These are phyloP conservation scores for Cepaea nemoralis DNA, from an alignment of 1,140 invertebrate genomes.

Conservation along the genomic window DNA sequence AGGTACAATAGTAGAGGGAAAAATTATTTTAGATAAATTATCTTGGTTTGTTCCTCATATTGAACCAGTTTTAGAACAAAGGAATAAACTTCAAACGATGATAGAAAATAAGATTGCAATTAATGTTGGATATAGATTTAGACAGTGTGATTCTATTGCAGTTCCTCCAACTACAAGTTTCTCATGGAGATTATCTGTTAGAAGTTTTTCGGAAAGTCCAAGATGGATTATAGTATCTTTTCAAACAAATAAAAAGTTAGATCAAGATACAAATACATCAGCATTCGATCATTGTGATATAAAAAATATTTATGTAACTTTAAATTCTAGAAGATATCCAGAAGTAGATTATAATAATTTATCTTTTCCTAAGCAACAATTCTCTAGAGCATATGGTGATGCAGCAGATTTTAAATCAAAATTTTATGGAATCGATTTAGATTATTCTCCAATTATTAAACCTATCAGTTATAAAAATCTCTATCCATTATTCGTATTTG, in stretches of 20 bases:
- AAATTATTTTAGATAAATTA: background rate
- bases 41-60: background rate
- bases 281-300: background rate
- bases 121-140: background rate
- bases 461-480: background rate
- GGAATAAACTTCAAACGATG: background rate
- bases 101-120: background rate
- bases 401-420: background rate
- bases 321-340: constrained; percentile 14
- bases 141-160: background rate
- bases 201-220: background rate
- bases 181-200: background rate
- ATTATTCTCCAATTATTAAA: background rate
- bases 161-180: background rate
- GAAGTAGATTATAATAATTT: constrained; percentile 2
- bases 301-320: background rate
- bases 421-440: background rate
- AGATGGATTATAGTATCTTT: constrained; percentile 1
- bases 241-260: constrained; percentile 4
- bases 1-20: background rate
- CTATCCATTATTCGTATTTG: background rate
- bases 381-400: background rate
- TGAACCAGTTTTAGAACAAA: background rate
- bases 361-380: background rate
- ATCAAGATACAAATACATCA: background rate